Conservation (phyloP, 1,140 invertebrate genomes). For the Neodiprion lecontei region DNA sequence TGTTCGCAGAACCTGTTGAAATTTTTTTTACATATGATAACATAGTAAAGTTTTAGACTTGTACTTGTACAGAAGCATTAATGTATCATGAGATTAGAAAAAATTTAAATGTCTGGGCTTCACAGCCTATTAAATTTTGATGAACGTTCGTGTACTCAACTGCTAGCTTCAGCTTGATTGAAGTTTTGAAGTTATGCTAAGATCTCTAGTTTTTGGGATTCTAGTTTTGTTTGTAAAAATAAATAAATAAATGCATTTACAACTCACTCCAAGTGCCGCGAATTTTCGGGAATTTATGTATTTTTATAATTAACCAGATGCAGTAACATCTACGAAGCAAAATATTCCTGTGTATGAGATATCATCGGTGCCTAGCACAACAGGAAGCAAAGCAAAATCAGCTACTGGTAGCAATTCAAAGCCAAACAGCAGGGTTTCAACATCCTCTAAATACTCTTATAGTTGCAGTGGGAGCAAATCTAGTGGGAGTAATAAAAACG, state of each 20-base stretch:
- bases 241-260: slow-evolving; percentile 29
- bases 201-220: neutral
- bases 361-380: slow-evolving; percentile 23
- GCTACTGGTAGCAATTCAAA: slow-evolving; percentile 44
- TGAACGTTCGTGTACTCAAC: too few species aligned
- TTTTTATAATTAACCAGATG: slow-evolving; percentile 33
- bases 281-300: slow-evolving; percentile 9
- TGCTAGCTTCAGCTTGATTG: too few species aligned
- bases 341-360: slow-evolving; percentile 48
- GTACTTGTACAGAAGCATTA: neutral
- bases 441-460: slow-evolving; percentile 32
- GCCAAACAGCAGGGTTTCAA: slow-evolving; percentile 31
- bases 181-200: too few species aligned
- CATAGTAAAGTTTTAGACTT: too few species aligned
- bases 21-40: neutral
- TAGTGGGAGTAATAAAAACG: slow-evolving; percentile 29
- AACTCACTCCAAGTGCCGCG: slow-evolving; percentile 18
- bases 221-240: neutral
- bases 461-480: slow-evolving; percentile 30
- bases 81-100: neutral
- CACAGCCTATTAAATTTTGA: too few species aligned
- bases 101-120: too few species aligned
- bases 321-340: slow-evolving; percentile 46
- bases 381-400: slow-evolving; percentile 36
- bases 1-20: neutral